Conservation (phyloP, 2,113 vertebrate species). For the Oreochromis tanganicae region DNA sequence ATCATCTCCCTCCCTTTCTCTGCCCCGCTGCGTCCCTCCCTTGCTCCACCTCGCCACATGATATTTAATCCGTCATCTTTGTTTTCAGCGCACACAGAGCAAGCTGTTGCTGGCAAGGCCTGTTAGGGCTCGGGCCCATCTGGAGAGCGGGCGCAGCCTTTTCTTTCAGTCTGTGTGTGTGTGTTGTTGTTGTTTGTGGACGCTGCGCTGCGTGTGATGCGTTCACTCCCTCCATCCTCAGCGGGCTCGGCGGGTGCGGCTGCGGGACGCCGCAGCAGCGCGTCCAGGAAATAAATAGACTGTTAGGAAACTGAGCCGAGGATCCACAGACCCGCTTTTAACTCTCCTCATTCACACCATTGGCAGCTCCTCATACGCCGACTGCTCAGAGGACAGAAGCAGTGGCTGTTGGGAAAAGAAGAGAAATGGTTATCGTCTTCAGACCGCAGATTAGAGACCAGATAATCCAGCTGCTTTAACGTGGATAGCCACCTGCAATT, state of each 20-base stretch:
- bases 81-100: constrained; percentile 86
- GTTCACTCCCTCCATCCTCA: background rate
- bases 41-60: constrained; percentile 69
- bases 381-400: background rate
- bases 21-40: constrained; percentile 51
- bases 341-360: background rate
- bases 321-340: background rate
- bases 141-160: constrained; percentile 73
- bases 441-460: background rate
- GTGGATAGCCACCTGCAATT: background rate
- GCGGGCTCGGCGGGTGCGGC: background rate
- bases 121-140: constrained; percentile 78
- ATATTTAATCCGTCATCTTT: constrained; percentile 92
- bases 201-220: background rate
- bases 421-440: background rate
- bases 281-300: background rate
- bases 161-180: background rate
- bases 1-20: constrained; percentile 13
- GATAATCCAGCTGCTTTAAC: background rate
- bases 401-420: background rate
- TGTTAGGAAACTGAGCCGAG: background rate
- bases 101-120: constrained; percentile 82
- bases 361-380: background rate
- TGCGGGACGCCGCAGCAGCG: background rate
- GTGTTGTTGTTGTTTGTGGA: background rate